Percentiles rank a stretch among this genome's conserved stretches.
These are phyloP conservation scores for Cladorhizidae sp. DNA, from an alignment of 37 sponge, comb jelly and placozoan species.

Conservation along the genomic window DNA sequence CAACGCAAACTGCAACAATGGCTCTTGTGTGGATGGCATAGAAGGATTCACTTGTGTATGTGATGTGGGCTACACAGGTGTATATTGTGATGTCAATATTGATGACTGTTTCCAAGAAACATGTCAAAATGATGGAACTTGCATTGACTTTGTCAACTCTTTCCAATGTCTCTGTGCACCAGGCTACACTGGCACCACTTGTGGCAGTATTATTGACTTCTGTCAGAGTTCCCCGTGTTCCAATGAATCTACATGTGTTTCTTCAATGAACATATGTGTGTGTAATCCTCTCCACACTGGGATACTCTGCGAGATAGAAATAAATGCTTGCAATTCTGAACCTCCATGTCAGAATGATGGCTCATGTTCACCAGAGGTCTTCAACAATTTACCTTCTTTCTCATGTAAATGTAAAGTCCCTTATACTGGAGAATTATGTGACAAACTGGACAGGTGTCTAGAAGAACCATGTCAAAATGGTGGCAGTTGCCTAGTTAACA, in stretches of 20 bases:
- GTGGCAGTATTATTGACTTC: slow-evolving; percentile 40
- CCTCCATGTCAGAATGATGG: slow-evolving; percentile 41
- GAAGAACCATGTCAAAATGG: slow-evolving; percentile 25
- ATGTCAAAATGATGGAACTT: slow-evolving; percentile 35
- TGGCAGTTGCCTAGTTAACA: slow-evolving; percentile 29
- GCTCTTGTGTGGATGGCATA: slow-evolving; percentile 45
- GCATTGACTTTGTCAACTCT: slow-evolving; percentile 22
- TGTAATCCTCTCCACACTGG: slow-evolving; percentile 55
- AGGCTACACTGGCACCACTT: slow-evolving; percentile 43
- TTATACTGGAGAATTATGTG: slow-evolving; percentile 49
- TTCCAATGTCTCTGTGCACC: slow-evolving; percentile 37
- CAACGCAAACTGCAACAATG: slow-evolving; percentile 36
- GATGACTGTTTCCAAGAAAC: slow-evolving; percentile 49
- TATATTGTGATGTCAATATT: slow-evolving; percentile 34
- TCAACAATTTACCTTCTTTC: slow-evolving; percentile 6
- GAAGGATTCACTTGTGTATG: slow-evolving; percentile 57
- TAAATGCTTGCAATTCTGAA: slow-evolving; percentile 20
- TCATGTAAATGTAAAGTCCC: slow-evolving; percentile 50
- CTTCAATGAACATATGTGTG: slow-evolving; percentile 31
- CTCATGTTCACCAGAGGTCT: slow-evolving; percentile 27
- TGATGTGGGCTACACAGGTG: slow-evolving; percentile 49
- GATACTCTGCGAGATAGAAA: slow-evolving; percentile 36
- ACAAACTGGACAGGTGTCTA: slow-evolving; percentile 33
- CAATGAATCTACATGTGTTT: slow-evolving; percentile 49
- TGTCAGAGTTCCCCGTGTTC: slow-evolving; percentile 51